phyloP scores from a whole-genome alignment of 2,113 vertebrate genomes.

The Ochotona princeps region DNA sequence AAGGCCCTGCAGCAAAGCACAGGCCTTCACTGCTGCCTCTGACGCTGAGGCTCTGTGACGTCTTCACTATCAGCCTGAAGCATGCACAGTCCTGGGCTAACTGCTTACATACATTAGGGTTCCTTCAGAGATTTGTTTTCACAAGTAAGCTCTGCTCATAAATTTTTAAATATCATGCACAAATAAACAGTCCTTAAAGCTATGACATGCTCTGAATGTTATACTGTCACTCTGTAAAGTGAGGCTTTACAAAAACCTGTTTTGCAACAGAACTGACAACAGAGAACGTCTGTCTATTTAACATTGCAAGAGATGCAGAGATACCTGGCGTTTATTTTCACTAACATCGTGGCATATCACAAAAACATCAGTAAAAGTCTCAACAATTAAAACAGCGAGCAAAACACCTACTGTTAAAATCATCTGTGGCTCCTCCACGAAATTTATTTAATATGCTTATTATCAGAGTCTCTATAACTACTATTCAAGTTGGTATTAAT shows the following conservation, averaged over 20 bases:
- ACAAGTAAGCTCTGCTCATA: constrained; percentile 13
- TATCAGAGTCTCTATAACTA: constrained; percentile 3
- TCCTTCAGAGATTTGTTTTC: neutral
- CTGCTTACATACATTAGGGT: neutral
- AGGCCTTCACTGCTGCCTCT: neutral
- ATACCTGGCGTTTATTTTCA: neutral
- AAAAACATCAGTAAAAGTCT: neutral
- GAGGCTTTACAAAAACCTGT: neutral
- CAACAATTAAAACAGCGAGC: neutral
- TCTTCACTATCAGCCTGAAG: neutral
- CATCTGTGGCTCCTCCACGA: neutral
- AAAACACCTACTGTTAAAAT: constrained; percentile 2
- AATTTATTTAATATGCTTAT: constrained; percentile 18
- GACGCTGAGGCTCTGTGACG: neutral
- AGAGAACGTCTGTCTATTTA: neutral
- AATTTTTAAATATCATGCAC: neutral
- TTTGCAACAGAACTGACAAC: neutral
- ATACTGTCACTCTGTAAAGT: constrained; percentile 29
- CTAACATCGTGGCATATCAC: neutral
- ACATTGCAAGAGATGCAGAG: neutral
- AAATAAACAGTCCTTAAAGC: constrained; percentile 45
- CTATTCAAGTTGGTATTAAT: constrained; percentile 3
- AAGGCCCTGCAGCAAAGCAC: neutral
- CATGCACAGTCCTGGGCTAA: neutral
- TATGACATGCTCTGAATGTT: neutral